Base-by-base conservation (phyloP, 2,888 invertebrate species). In the Therioaphis trifolii region DNA sequence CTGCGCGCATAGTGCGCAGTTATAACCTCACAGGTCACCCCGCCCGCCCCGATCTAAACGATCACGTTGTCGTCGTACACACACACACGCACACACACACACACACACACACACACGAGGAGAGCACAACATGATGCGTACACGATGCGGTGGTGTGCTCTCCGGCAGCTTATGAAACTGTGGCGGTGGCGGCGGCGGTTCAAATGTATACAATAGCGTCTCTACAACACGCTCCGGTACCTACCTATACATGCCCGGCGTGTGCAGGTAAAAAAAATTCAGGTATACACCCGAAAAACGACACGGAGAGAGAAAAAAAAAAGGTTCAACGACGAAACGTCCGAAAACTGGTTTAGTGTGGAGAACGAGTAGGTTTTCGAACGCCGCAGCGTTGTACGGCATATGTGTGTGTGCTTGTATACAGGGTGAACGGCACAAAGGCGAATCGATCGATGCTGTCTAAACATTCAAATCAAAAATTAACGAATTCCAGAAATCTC, bases 261-360 rank as follows among this genome's bases (percentile, higher is more conserved):
- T n/a, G 29, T 7, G 58, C 27, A 75, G 76, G 76, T 63, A 76
- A 77, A 49, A 63, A 76, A 77, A 21, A n/a, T 63, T 66, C 29
- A 77, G 49, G 77, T 49, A 49, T 18, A 58, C n/a, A 55, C 21
- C 71, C 29, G 5, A 72, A n/a, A 15, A n/a, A n/a, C n/a, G n/a
- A n/a, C n/a, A 29, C 14, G 43, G 46, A 46, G 15, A 35, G 18
- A n/a, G 27, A 76, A 63, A 78, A 76, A 76, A 78, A 79, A 79
- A 79, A 79, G 78, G 78, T 79, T 79, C 78, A 15, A 43, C 43
- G 24, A 79, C 68, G 69, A 79, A 79, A 69, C 55, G 55, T 69
- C 49, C 68, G n/a, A 79, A 79, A 79, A 79, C 78, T 79, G 78
- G 78, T 79, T 79, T 79, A 55, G n/a, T n/a, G n/a, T n/a, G n/a